A percentile compares a stretch with the other conserved stretches of the same genome.
These are phyloP conservation scores for Pseudorasbora parva DNA, from an alignment of 2,113 vertebrate species.

Conservation along the genomic window DNA sequence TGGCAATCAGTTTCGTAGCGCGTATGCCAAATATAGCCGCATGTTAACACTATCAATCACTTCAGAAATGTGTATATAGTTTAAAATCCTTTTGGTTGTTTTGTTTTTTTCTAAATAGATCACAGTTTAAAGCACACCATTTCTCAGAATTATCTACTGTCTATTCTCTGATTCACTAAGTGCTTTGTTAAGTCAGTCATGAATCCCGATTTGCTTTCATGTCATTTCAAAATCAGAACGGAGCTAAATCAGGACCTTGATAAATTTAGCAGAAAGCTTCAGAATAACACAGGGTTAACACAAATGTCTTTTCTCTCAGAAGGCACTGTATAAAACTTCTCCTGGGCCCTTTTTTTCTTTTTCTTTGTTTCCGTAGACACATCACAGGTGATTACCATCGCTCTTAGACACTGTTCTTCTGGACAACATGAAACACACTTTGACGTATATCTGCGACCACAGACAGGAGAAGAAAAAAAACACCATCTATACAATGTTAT, in stretches of 20 bases:
- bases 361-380: slow-evolving; percentile 68
- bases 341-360: slow-evolving; percentile 61
- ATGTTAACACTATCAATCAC: slow-evolving; percentile 26
- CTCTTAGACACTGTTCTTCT: slow-evolving; percentile 66
- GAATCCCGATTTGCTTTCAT: not conserved
- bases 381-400: slow-evolving; percentile 70
- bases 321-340: slow-evolving; percentile 33
- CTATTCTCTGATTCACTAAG: not conserved
- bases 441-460: not conserved
- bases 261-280: slow-evolving; percentile 36
- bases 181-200: slow-evolving; percentile 21
- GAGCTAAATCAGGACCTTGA: not conserved
- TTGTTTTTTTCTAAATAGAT: not conserved
- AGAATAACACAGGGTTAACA: slow-evolving; percentile 35
- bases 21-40: slow-evolving; percentile 16
- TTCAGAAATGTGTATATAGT: slow-evolving; percentile 30
- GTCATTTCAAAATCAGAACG: not conserved
- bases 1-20: not conserved
- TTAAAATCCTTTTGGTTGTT: slow-evolving; percentile 14
- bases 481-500: slow-evolving; percentile 33
- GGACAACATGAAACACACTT: slow-evolving; percentile 12
- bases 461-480: slow-evolving; percentile 16
- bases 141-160: not conserved
- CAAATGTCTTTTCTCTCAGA: slow-evolving; percentile 8
- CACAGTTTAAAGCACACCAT: not conserved